These are phyloP conservation scores for Torymus aiolomorphi DNA, from an alignment of 2,888 invertebrate species.

Conservation along the genomic window DNA sequence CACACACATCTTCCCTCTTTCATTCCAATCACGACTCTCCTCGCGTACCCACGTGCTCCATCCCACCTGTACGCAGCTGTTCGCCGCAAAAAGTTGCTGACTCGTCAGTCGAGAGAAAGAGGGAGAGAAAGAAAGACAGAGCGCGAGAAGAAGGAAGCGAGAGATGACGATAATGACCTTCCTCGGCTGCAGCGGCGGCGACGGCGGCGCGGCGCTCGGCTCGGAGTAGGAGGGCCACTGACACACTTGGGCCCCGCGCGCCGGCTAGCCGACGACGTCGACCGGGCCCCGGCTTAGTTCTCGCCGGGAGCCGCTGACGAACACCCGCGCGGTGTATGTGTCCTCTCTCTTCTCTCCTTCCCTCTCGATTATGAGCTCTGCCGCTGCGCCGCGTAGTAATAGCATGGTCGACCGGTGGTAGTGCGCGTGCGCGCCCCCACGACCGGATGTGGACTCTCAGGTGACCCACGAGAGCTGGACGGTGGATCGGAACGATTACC, in stretches of 20 bases:
- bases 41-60: too few species aligned
- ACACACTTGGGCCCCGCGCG: constrained; percentile 70
- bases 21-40: too few species aligned
- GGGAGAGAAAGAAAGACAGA: constrained; percentile 19
- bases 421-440: constrained; percentile 1
- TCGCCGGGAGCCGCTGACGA: constrained; percentile 65
- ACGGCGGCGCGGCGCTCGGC: background rate
- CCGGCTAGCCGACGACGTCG: constrained; percentile 22
- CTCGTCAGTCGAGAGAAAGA: constrained; percentile 39
- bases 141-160: constrained; percentile 27
- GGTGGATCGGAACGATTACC: constrained; percentile 8
- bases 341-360: background rate
- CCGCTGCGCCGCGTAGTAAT: too few species aligned
- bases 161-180: constrained; percentile 74
- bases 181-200: constrained; percentile 64
- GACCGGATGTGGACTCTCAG: constrained; percentile 34
- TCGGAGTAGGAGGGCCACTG: constrained; percentile 74
- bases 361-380: background rate
- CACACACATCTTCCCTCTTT: too few species aligned
- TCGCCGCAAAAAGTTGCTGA: constrained; percentile 35
- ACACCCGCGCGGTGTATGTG: constrained; percentile 60
- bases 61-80: too few species aligned
- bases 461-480: constrained; percentile 6
- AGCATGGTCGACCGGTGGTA: background rate
- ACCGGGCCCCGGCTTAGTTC: constrained; percentile 71